phyloP scores from a whole-genome alignment of 2,888 invertebrate genomes.

The Pristionchus maxplancki region DNA sequence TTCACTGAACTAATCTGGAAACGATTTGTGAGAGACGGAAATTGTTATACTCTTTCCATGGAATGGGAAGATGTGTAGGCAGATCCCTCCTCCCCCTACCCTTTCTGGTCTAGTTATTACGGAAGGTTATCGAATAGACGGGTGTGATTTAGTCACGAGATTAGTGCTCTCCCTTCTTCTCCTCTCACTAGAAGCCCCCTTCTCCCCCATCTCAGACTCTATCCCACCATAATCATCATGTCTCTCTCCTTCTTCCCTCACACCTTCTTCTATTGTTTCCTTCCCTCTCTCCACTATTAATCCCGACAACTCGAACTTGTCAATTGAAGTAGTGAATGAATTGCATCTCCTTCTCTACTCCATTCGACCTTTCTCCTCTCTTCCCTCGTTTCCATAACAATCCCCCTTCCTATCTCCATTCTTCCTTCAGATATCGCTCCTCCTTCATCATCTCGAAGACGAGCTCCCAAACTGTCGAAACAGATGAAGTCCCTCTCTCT shows the following conservation, averaged over 20 bases:
- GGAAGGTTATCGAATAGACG: conserved; percentile 33
- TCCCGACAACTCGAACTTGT: neutral
- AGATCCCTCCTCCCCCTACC: neutral
- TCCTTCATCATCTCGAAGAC: conserved; percentile 57
- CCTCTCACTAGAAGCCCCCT: neutral
- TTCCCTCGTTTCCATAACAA: neutral
- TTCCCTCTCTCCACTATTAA: conserved; percentile 31
- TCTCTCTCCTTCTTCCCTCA: conserved; percentile 9
- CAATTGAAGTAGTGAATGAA: neutral
- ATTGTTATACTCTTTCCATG: neutral
- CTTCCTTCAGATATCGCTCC: neutral
- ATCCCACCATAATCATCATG: conserved; percentile 15
- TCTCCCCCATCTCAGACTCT: conserved; percentile 25
- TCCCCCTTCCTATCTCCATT: neutral
- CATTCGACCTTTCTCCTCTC: neutral
- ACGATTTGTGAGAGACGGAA: conserved; percentile 19
- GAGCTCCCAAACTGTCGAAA: conserved; percentile 74
- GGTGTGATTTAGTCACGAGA: conserved; percentile 33
- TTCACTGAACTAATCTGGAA: neutral
- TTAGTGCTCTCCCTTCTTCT: neutral
- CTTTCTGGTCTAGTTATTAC: conserved; percentile 22
- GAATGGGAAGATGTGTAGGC: neutral
- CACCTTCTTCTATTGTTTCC: conserved; percentile 18
- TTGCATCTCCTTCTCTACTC: neutral
- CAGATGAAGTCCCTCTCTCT: conserved; percentile 77